These are phyloP conservation scores for Agrochola macilenta DNA, from an alignment of 2,888 invertebrate genomes.

Conservation along the genomic window DNA sequence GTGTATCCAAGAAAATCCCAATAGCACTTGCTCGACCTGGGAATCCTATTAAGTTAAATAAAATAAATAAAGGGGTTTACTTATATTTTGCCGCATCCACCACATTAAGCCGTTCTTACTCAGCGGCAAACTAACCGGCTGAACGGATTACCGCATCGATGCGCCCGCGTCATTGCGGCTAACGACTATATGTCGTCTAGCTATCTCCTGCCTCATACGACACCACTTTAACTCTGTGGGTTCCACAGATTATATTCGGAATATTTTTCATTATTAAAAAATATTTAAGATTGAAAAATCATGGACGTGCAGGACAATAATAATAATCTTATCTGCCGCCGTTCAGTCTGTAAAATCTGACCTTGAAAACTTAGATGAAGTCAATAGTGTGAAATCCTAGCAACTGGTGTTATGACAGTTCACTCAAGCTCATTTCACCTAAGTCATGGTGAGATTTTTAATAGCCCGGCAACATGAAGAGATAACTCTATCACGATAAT, in stretches of 20 bases:
- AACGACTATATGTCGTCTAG: slow-evolving; percentile 67
- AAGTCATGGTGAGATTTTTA: too few relatives aligned
- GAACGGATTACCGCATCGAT: slow-evolving; percentile 69
- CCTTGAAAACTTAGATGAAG: background rate
- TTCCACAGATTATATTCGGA: background rate
- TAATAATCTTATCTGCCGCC: background rate
- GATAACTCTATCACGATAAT: too few relatives aligned
- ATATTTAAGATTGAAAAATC: background rate
- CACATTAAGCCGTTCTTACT: background rate
- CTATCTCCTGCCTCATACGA: slow-evolving; percentile 34
- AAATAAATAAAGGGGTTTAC: too few relatives aligned
- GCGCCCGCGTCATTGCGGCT: slow-evolving; percentile 70
- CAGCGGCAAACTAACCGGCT: slow-evolving; percentile 58
- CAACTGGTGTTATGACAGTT: too few relatives aligned
- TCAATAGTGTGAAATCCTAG: too few relatives aligned
- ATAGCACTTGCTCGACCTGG: too few relatives aligned
- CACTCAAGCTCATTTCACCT: too few relatives aligned
- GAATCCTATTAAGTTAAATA: too few relatives aligned
- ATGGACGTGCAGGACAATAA: too few relatives aligned
- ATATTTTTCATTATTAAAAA: background rate
- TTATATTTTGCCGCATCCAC: slow-evolving; percentile 38
- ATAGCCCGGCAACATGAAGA: too few relatives aligned
- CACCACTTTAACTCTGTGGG: slow-evolving; percentile 9
- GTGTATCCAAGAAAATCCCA: too few relatives aligned
- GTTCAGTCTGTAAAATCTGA: background rate